Conservation (phyloP, 2,888 invertebrate genomes). For the Machimus atricapillus region DNA sequence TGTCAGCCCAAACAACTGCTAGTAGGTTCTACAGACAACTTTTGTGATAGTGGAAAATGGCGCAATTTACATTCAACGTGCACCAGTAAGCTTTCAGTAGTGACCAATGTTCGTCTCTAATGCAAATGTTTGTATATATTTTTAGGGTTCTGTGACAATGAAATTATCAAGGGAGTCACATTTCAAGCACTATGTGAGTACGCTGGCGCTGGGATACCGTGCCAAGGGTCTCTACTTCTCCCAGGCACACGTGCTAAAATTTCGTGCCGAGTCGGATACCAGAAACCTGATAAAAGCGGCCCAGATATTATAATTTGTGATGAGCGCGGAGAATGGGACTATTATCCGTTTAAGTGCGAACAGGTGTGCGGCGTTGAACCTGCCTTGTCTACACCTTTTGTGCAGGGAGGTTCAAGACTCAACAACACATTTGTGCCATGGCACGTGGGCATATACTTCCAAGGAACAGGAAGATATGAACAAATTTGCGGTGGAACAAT, state of each 20-base stretch:
- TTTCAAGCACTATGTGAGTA: slow-evolving; percentile 42
- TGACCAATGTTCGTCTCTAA: background rate
- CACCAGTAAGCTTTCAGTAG: slow-evolving; percentile 4
- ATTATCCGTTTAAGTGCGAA: slow-evolving; percentile 50
- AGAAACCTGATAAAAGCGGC: slow-evolving; percentile 11
- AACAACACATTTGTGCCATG: slow-evolving; percentile 52
- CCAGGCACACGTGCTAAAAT: slow-evolving; percentile 48
- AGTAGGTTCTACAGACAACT: background rate
- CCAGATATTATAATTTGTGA: slow-evolving; percentile 48
- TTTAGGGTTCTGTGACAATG: slow-evolving; percentile 9
- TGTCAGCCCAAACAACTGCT: background rate
- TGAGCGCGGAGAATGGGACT: slow-evolving; percentile 52
- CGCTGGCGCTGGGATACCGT: slow-evolving; percentile 40
- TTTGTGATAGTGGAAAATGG: slow-evolving; percentile 7
- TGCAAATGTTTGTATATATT: background rate
- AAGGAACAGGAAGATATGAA: background rate
- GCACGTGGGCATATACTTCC: slow-evolving; percentile 53
- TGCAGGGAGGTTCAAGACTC: background rate
- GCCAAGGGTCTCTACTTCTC: slow-evolving; percentile 37
- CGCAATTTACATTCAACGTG: background rate
- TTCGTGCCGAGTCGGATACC: slow-evolving; percentile 42
- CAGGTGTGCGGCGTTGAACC: slow-evolving; percentile 52
- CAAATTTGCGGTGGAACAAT: slow-evolving; percentile 53
- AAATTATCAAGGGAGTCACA: background rate
- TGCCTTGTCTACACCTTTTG: background rate